Base-by-base conservation (phyloP, 2,797 vertebrate genomes). In the Psittacula derbiana region DNA sequence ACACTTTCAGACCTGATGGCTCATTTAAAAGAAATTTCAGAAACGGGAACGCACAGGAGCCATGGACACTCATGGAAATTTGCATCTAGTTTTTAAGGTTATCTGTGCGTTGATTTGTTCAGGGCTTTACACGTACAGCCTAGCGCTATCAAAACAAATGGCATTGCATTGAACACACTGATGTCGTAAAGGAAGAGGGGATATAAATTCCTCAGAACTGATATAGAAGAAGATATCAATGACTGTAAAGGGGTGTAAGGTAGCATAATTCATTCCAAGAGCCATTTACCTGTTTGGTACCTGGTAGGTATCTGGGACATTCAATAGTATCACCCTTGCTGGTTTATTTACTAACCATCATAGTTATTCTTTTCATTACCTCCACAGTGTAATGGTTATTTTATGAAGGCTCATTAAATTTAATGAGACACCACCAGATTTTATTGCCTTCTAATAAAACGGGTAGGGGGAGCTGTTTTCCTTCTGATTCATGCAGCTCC, bases 391-490 rank as follows among this genome's bases (percentile, higher is more conserved):
- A 97, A 98, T 97, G 96, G 97, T 96, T 98, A 97, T 98, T 98
- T 98, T 98, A 97, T 97, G 97, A 97, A 97, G 95, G 62, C 95
- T 97, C 97, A 97, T 98, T 98, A 98, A 98, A 97, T 98, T 98
- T 98, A 98, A 98, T 98, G 97, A 97, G 97, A 97, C 96, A 97
- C 92, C 97, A 97, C 95, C 95, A 94, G 49, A 95, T 96, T 97
- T 98, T 98, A 98, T 94, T 96, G 92, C 97, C 92, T 88, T 92
- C 97, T 94, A 97, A 97, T 98, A 98, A 98, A 98, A 98, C 60
- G 91, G 96, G 82, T 88, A 95, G 95, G 93, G 93, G 95, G 91
- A 96, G 92, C 87, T 96, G 88, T 93, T 96, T 96, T 95, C 94
- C 89, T 96, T 94, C 96, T 92, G 95, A 96, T 94, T 97, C 96